Percentiles rank a stretch among this genome's conserved stretches.
Evolutionary conservation across 2,888 invertebrate species (phyloP).

Genomic region (Meta bourneti): DNA sequence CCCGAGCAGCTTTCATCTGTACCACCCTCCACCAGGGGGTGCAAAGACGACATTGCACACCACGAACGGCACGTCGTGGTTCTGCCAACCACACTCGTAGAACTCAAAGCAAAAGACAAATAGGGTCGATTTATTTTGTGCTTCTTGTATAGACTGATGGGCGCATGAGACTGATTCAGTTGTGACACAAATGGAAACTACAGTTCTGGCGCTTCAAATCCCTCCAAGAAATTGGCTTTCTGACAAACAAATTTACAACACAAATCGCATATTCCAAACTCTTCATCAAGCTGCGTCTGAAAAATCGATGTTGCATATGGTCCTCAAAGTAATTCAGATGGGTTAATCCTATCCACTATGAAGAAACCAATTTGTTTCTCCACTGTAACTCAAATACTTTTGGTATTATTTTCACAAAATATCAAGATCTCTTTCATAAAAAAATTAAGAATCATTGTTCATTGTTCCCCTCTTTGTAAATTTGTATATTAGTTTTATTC

Average conservation of each 20-base stretch:
- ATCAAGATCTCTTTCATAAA: no score
- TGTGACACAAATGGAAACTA: neutral
- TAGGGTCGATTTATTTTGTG: constrained; percentile 37
- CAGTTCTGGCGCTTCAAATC: neutral
- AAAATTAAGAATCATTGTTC: no score
- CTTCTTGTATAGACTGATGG: constrained; percentile 24
- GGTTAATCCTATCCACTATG: no score
- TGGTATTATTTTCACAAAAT: no score
- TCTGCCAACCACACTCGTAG: constrained; percentile 73
- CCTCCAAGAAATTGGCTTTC: constrained; percentile 19
- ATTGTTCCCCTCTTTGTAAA: no score
- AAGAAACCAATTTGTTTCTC: no score
- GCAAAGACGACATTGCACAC: constrained; percentile 70
- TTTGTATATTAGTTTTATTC: no score
- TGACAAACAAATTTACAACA: neutral
- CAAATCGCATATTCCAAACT: no score
- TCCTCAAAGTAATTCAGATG: no score
- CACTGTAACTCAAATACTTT: no score
- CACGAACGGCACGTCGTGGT: constrained; percentile 69
- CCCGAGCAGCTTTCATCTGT: constrained; percentile 91
- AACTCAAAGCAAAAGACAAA: neutral
- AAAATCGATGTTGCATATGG: no score
- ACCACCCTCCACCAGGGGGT: constrained; percentile 85
- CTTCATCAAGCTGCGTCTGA: no score
- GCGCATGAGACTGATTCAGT: neutral